Conservation (phyloP, 2,113 vertebrate species). For the Sceloporus tristichus region DNA sequence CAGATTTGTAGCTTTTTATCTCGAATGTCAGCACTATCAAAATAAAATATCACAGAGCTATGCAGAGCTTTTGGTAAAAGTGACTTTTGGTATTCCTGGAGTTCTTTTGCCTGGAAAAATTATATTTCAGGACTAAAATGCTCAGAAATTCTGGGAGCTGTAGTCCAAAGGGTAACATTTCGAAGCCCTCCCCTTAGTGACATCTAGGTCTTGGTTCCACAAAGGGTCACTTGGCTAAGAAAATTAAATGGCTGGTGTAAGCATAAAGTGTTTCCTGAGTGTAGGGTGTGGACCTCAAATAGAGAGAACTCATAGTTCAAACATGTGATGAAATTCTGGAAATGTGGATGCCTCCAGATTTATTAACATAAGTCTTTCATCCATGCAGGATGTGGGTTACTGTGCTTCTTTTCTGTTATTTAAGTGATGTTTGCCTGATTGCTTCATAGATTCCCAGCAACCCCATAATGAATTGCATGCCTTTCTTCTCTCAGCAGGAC, state of each 20-base stretch:
- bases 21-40: background rate
- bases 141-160: no score
- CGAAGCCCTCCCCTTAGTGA: no score
- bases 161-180: no score
- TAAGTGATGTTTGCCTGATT: conserved; percentile 7
- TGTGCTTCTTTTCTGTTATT: background rate
- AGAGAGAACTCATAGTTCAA: conserved; percentile 60
- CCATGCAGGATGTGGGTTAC: background rate
- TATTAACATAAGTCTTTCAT: conserved; percentile 7
- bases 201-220: background rate
- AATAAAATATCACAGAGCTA: background rate
- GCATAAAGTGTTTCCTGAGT: conserved; percentile 64
- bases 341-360: background rate
- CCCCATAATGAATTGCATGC: background rate
- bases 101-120: background rate
- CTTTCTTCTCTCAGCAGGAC: background rate
- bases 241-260: conserved; percentile 30
- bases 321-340: conserved; percentile 72
- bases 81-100: no score
- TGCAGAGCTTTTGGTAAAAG: background rate
- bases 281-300: conserved; percentile 51
- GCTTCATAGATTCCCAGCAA: background rate
- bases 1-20: background rate
- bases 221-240: background rate
- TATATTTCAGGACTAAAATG: background rate